A percentile compares a stretch with the other conserved stretches of the same genome.
Conservation (phyloP, 2,888 invertebrate species). For the Cryptus armator region DNA sequence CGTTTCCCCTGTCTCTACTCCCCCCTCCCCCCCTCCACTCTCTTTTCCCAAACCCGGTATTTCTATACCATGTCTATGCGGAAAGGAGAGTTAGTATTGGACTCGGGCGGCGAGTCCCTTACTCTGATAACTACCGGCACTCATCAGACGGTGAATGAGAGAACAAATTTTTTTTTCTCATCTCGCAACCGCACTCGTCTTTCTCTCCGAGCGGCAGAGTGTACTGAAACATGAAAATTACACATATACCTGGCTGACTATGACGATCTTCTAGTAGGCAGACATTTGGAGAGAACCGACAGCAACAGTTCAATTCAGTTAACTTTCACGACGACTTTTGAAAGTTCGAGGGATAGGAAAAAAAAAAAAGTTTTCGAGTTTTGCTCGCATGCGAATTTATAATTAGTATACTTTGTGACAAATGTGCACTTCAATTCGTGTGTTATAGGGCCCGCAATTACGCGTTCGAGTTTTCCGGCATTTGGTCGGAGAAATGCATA, state of each 20-base stretch:
- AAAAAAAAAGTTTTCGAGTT: background rate
- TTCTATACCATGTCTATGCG: background rate
- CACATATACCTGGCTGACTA: conserved; percentile 1
- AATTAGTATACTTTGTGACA: conserved; percentile 9
- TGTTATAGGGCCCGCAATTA: background rate
- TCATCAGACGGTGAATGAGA: conserved; percentile 16
- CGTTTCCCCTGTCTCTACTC: conserved; percentile 1
- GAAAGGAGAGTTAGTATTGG: conserved; percentile 29
- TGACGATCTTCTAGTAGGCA: conserved; percentile 5
- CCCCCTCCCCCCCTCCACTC: background rate
- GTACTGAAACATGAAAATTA: conserved; percentile 48
- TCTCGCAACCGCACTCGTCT: conserved; percentile 35
- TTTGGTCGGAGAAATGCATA: background rate
- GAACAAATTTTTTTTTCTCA: conserved; percentile 48
- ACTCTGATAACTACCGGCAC: conserved; percentile 40
- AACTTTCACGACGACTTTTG: background rate
- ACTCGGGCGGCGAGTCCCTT: conserved; percentile 27
- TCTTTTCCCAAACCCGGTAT: background rate
- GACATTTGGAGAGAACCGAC: background rate
- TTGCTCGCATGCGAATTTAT: background rate
- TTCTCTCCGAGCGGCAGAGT: conserved; percentile 16
- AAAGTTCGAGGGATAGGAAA: background rate
- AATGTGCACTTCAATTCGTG: background rate
- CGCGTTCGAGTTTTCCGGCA: background rate
- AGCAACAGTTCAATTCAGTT: background rate